Conservation (phyloP, 2,888 invertebrate species). For the Nudaria mundana region DNA sequence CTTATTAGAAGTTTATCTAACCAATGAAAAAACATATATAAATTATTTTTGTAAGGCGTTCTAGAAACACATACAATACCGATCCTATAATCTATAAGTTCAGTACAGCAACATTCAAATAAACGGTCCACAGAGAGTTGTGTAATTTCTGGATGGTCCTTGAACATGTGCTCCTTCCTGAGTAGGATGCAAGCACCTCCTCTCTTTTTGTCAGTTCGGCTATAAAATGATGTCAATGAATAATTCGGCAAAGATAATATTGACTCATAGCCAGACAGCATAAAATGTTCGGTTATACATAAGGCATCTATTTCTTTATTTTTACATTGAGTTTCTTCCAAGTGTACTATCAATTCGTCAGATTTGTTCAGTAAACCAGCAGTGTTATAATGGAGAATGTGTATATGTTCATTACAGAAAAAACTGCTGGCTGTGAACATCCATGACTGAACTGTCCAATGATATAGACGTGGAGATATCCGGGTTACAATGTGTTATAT, state of each 20-base stretch:
- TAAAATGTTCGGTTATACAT: too few relatives aligned
- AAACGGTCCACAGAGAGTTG: not conserved
- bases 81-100: not conserved
- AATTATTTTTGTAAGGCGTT: not conserved
- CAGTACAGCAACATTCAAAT: conserved; percentile 1
- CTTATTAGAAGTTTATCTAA: not conserved
- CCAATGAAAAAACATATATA: not conserved
- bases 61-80: not conserved
- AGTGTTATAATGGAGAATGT: too few relatives aligned
- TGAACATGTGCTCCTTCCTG: not conserved
- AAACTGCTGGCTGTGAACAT: too few relatives aligned
- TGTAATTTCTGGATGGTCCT: not conserved
- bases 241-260: not conserved
- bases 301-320: too few relatives aligned
- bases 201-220: not conserved
- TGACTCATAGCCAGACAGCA: too few relatives aligned
- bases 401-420: too few relatives aligned
- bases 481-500: too few relatives aligned
- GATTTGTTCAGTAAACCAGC: too few relatives aligned
- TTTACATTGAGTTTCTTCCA: too few relatives aligned
- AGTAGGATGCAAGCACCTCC: conserved; percentile 2
- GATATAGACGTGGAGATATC: too few relatives aligned
- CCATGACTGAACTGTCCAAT: too few relatives aligned
- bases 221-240: not conserved
- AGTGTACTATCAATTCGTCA: too few relatives aligned